Percentiles rank a stretch among this genome's conserved stretches.
Conservation (phyloP, 1,140 invertebrate species). For the Acromyrmex heyeri region DNA sequence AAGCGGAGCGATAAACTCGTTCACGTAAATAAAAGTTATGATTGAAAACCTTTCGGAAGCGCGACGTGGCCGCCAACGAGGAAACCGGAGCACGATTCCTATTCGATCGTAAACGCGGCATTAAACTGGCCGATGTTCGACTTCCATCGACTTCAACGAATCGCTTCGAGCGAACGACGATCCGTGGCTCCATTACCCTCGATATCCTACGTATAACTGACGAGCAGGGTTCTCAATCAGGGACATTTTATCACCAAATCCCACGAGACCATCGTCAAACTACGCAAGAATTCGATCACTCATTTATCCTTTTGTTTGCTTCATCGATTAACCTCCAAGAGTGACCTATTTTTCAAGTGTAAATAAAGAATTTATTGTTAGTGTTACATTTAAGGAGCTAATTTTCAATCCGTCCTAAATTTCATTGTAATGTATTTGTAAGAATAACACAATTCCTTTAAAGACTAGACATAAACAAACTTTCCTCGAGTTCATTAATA, state of each 20-base stretch:
- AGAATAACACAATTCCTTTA: not conserved
- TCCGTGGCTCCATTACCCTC: conserved; percentile 46
- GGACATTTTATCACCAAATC: conserved; percentile 21
- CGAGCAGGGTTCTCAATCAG: conserved; percentile 22
- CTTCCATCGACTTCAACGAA: conserved; percentile 47
- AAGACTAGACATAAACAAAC: not conserved
- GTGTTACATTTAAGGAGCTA: not conserved
- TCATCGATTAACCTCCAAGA: not conserved
- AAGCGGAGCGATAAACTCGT: conserved; percentile 51
- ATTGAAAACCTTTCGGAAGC: conserved; percentile 60
- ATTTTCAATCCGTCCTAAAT: not conserved
- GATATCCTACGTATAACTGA: conserved; percentile 42
- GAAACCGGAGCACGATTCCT: conserved; percentile 54
- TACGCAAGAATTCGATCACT: not conserved
- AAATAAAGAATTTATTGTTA: not conserved
- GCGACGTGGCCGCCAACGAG: conserved; percentile 33
- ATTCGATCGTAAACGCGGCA: conserved; percentile 57
- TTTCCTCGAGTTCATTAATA: no score
- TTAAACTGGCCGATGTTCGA: conserved; percentile 50
- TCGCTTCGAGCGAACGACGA: conserved; percentile 29
- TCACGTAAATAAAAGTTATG: conserved; percentile 64
- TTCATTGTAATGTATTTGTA: not conserved
- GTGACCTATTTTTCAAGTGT: not conserved
- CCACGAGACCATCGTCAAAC: not conserved
- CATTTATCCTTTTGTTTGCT: not conserved